Percentiles rank a stretch among this genome's conserved stretches.
Evolutionary conservation across 1,140 invertebrate genomes (phyloP).

Genomic region (Drosophila kepulauana): DNA sequence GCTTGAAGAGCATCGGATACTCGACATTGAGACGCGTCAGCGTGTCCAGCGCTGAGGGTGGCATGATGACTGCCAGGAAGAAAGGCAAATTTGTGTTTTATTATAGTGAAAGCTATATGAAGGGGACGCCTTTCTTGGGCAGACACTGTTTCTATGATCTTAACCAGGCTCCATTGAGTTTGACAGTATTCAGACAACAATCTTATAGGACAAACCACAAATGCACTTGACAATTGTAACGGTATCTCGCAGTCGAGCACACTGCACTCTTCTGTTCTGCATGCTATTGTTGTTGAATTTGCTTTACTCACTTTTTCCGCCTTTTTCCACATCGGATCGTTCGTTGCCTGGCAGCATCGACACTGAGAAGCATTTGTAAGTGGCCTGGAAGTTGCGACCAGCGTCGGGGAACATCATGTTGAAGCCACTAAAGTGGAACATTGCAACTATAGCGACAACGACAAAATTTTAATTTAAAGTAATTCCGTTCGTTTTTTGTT

Average conservation of each 20-base stretch:
- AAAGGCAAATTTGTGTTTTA: not conserved
- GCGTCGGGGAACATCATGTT: conserved; percentile 93
- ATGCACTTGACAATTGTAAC: not conserved
- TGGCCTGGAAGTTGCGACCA: conserved; percentile 92
- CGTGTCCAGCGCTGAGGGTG: conserved; percentile 96
- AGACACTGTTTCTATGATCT: too few relatives aligned
- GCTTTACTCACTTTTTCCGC: conserved; percentile 94
- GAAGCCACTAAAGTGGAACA: conserved; percentile 86
- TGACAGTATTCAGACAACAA: too few relatives aligned
- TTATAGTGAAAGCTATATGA: too few relatives aligned
- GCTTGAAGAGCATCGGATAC: conserved; percentile 99
- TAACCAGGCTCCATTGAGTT: too few relatives aligned
- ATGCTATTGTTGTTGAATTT: not conserved
- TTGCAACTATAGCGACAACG: conserved; percentile 23
- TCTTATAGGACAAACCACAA: too few relatives aligned
- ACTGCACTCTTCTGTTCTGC: too few relatives aligned
- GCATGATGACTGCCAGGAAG: conserved; percentile 95
- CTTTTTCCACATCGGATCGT: conserved; percentile 97
- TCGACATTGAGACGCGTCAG: conserved; percentile 97
- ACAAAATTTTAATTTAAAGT: conserved; percentile 20
- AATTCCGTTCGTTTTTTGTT: conserved; percentile 30
- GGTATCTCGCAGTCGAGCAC: too few relatives aligned
- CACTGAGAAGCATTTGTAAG: conserved; percentile 96
- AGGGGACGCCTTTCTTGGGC: too few relatives aligned
- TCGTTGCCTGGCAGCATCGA: conserved; percentile 98